These are phyloP conservation scores for Phoronis australis DNA, from an alignment of 2,888 invertebrate species.

Conservation along the genomic window DNA sequence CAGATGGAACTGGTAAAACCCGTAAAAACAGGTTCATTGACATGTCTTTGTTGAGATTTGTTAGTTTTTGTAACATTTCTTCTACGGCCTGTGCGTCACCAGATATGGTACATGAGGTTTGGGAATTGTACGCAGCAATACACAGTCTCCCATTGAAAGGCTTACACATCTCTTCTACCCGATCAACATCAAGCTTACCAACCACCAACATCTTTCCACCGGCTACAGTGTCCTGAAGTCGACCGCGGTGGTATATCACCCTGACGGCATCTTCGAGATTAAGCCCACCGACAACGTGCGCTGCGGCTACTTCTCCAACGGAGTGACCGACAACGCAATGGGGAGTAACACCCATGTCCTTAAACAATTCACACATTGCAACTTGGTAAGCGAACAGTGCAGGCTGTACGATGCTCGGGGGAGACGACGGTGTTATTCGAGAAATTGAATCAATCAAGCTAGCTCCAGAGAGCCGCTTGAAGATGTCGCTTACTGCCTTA, in stretches of 20 bases:
- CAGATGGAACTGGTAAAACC: neutral
- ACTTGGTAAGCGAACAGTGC: slow-evolving; percentile 5
- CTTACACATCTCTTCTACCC: neutral
- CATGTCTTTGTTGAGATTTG: neutral
- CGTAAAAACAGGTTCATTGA: neutral
- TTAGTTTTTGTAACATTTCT: neutral
- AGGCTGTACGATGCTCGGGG: neutral
- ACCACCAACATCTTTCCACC: slow-evolving; percentile 3
- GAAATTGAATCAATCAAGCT: slow-evolving; percentile 7
- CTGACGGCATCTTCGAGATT: neutral
- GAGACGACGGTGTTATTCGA: neutral
- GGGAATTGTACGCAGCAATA: slow-evolving; percentile 1
- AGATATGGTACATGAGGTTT: slow-evolving; percentile 1
- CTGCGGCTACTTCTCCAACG: slow-evolving; percentile 7
- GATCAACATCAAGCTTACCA: neutral
- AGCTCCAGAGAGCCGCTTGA: slow-evolving; percentile 8
- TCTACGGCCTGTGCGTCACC: neutral
- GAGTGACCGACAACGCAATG: slow-evolving; percentile 4
- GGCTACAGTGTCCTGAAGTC: neutral
- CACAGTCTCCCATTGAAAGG: neutral
- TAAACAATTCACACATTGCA: slow-evolving; percentile 1
- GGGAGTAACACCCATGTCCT: slow-evolving; percentile 1
- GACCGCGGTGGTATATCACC: neutral
- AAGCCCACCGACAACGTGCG: slow-evolving; percentile 1
- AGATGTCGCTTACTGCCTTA: slow-evolving; percentile 15